Evolutionary conservation across 2,113 vertebrate species (phyloP), one percentile per base, ranked within the genome.

Genomic region (Eudyptes chrysolophus): DNA sequence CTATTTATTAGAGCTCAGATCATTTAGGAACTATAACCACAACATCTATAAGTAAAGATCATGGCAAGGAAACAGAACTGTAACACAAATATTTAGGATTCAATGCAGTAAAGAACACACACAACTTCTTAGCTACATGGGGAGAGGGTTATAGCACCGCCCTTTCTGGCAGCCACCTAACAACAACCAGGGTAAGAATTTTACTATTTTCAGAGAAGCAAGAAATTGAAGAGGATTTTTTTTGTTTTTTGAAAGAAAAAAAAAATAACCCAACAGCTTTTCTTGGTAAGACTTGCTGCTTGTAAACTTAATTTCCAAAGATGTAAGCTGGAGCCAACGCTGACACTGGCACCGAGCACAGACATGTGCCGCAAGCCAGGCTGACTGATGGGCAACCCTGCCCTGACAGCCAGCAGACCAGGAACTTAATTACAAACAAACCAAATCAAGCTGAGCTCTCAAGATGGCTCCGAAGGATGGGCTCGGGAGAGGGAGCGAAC

Each of bases 11-110:
- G 77, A 51, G 29, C 36, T 76, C 58, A 92, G 83, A 69, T 78
- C 34, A 57, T 85, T 95, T 82, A 96, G 60, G 58, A 93, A 89
- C 94, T 60, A 46, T 90, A 96, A 96, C 75, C 65, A 82, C 90
- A 85, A 34, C 4, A 76, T 83, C 76, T 89, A 54, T 51, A 76
- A 69, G 52, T 44, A 87, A 91, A 85, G 77, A 72, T 22, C 60
- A 82, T 6, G 34, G 66, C 51, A 82, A 77, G 27, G 42, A 69
- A 93, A 78, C 70, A 80, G 30, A 62, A 49, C 38, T 21, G 10
- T 40, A 92, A 74, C n/a, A 70, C 78, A 91, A 95, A 93, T 95
- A 95, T 83, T 80, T 80, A 79, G 51, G 46, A 25, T 90, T 78
- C 57, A 80, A 21, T 24, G 30, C n/a, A 89, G 69, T 25, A 86